Evolutionary conservation across 2,797 vertebrate species (phyloP).

Genomic region (Salarias fasciatus): DNA sequence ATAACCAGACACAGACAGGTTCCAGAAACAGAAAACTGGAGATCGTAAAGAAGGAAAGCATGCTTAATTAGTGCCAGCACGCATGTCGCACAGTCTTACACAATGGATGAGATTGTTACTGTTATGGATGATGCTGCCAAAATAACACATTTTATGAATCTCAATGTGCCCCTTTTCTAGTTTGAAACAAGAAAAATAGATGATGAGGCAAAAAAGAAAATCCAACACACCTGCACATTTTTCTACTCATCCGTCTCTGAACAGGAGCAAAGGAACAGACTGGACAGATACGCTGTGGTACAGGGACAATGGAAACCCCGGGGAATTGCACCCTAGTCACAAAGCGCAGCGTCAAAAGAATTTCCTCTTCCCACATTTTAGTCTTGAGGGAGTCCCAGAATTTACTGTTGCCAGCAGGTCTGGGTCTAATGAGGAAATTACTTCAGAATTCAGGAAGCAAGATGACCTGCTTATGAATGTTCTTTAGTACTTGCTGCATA

Average conservation of each 20-base stretch:
- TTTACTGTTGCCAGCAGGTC: constrained; percentile 85
- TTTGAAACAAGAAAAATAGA: constrained; percentile 37
- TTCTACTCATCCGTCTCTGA: constrained; percentile 73
- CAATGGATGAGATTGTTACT: not conserved
- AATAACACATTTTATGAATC: not conserved
- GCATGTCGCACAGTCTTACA: no score
- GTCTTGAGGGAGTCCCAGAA: constrained; percentile 83
- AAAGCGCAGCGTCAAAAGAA: constrained; percentile 79
- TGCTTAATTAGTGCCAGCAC: no score
- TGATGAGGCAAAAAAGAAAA: constrained; percentile 33
- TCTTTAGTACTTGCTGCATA: constrained; percentile 73
- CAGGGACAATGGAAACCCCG: constrained; percentile 83
- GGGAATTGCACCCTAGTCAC: constrained; percentile 85
- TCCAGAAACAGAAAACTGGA: constrained; percentile 28
- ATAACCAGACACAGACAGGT: constrained; percentile 57
- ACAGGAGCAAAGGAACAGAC: constrained; percentile 66
- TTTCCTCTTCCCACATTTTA: constrained; percentile 81
- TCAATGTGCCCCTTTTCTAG: constrained; percentile 9
- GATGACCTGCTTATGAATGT: constrained; percentile 81
- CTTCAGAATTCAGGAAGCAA: constrained; percentile 84
- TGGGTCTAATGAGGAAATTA: constrained; percentile 86
- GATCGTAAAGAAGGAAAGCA: constrained; percentile 10
- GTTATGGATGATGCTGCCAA: constrained; percentile 2
- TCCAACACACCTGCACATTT: constrained; percentile 64
- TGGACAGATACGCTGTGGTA: constrained; percentile 52